Conservation (phyloP, 2,113 vertebrate genomes). For the Hirundichthys speculiger region DNA sequence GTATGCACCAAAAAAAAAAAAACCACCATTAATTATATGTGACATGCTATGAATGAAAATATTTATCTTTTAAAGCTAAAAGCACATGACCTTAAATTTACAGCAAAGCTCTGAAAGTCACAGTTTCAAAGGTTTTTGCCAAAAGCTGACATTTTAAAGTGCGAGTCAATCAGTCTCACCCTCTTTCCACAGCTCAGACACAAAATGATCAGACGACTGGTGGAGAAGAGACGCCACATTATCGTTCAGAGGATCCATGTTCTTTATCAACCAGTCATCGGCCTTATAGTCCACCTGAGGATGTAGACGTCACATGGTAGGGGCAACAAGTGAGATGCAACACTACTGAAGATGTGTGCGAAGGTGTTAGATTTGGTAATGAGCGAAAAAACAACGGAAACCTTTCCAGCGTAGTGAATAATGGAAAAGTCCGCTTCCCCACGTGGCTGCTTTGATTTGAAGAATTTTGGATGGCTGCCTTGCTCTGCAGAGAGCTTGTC, state of each 20-base stretch:
- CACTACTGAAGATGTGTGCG: neutral
- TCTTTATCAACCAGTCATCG: constrained; percentile 91
- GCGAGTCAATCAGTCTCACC: constrained; percentile 76
- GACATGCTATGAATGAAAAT: too few relatives aligned
- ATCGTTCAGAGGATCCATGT: constrained; percentile 93
- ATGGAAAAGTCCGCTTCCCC: constrained; percentile 90
- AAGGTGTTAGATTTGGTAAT: neutral
- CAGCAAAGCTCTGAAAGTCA: too few relatives aligned
- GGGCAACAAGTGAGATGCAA: neutral
- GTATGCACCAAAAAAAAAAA: constrained; percentile 4
- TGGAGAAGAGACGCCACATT: constrained; percentile 89
- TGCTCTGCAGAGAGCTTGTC: constrained; percentile 89
- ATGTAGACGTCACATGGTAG: neutral
- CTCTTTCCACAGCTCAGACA: constrained; percentile 93
- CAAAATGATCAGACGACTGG: constrained; percentile 89
- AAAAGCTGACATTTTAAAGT: neutral
- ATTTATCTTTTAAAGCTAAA: too few relatives aligned
- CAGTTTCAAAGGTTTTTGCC: too few relatives aligned
- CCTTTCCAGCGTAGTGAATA: constrained; percentile 92
- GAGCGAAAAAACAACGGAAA: constrained; percentile 35
- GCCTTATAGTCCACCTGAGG: constrained; percentile 91
- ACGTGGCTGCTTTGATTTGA: constrained; percentile 85
- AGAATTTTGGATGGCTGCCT: constrained; percentile 88
- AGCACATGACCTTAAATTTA: too few relatives aligned
- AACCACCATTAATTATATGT: too few relatives aligned